These are phyloP conservation scores for Struthio camelus DNA, from an alignment of 2,113 vertebrate species.

Conservation along the genomic window DNA sequence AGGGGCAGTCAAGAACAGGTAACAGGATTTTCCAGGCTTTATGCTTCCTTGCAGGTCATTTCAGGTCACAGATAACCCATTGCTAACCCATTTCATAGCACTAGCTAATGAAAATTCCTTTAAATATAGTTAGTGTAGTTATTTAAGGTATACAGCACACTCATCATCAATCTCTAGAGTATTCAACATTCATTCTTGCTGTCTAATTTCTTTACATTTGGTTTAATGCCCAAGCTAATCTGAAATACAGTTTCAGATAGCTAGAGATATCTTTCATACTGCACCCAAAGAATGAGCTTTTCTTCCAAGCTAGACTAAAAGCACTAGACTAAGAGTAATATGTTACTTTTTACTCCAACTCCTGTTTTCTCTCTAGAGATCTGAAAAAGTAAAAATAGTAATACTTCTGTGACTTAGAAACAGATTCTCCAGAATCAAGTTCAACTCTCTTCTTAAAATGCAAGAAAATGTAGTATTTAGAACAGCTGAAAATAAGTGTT, in stretches of 20 bases:
- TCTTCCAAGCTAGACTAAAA: neutral
- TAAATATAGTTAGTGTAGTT: neutral
- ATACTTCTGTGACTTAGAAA: neutral
- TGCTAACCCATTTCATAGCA: neutral
- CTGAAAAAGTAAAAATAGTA: neutral
- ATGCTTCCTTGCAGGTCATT: constrained; percentile 23
- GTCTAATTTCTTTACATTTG: neutral
- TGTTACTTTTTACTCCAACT: neutral
- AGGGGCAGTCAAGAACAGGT: neutral
- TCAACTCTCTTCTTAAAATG: neutral
- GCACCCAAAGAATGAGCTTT: neutral
- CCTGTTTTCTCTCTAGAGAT: neutral
- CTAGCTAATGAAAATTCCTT: neutral
- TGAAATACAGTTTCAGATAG: neutral
- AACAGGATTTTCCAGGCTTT: constrained; percentile 39
- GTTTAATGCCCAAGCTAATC: neutral
- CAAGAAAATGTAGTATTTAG: neutral
- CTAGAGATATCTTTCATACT: neutral
- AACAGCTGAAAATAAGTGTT: neutral
- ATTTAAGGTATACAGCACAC: neutral
- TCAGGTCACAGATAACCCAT: neutral
- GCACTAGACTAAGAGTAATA: neutral
- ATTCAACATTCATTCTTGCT: neutral
- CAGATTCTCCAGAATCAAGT: neutral
- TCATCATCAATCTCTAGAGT: fast-evolving